These are phyloP conservation scores for Lagopus leucura DNA, from an alignment of 2,113 vertebrate species.

Conservation along the genomic window DNA sequence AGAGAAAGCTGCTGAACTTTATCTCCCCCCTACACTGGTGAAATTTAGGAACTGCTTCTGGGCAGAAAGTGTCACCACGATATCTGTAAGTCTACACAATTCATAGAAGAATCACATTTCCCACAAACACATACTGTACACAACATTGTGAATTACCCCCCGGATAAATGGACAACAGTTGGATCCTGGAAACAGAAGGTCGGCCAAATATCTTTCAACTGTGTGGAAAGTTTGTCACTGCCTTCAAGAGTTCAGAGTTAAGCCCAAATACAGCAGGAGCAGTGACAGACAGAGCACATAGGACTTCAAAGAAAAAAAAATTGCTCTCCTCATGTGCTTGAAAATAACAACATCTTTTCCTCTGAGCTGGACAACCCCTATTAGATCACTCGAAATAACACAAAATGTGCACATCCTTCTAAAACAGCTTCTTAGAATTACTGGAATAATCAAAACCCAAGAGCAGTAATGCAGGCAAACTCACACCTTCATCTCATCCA, in stretches of 20 bases:
- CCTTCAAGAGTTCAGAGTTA: no score
- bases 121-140: not conserved
- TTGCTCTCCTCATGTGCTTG: no score
- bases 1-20: not conserved
- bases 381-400: not conserved
- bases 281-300: not conserved
- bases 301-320: not conserved
- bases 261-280: no score
- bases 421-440: not conserved
- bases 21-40: not conserved
- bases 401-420: not conserved
- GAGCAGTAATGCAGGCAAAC: not conserved
- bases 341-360: not conserved
- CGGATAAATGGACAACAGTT: no score
- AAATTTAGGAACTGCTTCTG: not conserved
- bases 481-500: not conserved
- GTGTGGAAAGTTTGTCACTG: no score
- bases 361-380: not conserved
- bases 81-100: not conserved
- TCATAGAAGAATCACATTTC: no score
- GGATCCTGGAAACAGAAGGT: not conserved
- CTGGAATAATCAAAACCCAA: no score
- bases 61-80: fast-evolving
- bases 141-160: no score
- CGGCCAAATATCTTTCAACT: no score